Base-by-base conservation (phyloP, 2,113 vertebrate species). In the Mesocricetus auratus region DNA sequence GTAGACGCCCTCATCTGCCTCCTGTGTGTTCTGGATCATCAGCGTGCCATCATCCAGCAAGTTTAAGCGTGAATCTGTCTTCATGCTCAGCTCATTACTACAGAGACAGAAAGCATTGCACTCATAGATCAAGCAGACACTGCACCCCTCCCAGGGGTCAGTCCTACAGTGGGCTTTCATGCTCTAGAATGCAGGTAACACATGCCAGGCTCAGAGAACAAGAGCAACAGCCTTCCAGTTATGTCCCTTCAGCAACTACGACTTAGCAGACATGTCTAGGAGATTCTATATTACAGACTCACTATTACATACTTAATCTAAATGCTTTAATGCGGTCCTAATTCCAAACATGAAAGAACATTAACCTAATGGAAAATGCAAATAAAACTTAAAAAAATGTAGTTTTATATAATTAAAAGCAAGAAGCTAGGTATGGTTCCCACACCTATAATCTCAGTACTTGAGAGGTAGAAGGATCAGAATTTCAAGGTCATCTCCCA, bases 11-110 rank as follows among this genome's bases (percentile, higher is more conserved):
- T 99, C 99, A 96, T 99, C 99, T 0, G 99, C 99, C 98, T 99
- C 99, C 97, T 99, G 98, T 1, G 99, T 99, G 98, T 99, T 99
- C 96, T 99, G 99, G 97, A 99, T 99, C 99, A 99, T 99, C 94
- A 99, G 98, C 0, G 99, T 99, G 16, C 99, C 99, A 3, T 99
- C 99, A 86, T 99, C 99, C 96, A 99, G 98, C 96, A 99, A 98
- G 98, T 99, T 99, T 90, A 99, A 97, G 94, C 99, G 99, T 24
- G 99, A 99, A 97, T 99, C 99, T 7, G 99, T 98, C 58, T 99
- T 99, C 99, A 99, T 99, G 98, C 99, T 99, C 93, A 99, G 98
- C 85, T 99, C 99, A 50, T 99, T 99, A 88, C 99, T 99, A 73
- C 31, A 10, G 94, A 96, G 94, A 97, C 97, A 98, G 93, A 50